Evolutionary conservation across 2,888 invertebrate species (phyloP).

Genomic region (Copidosoma aretas): DNA sequence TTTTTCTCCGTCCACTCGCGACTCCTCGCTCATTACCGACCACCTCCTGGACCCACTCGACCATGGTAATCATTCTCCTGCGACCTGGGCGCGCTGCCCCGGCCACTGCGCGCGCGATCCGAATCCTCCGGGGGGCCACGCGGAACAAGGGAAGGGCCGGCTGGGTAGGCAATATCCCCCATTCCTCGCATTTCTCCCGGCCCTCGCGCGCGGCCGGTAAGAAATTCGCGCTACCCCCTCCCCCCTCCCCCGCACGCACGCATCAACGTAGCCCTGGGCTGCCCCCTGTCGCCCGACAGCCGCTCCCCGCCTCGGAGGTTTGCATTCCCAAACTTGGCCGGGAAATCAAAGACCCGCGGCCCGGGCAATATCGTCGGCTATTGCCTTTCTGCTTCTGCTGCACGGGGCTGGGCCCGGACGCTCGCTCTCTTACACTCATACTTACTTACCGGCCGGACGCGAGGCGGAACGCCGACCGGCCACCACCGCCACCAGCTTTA

Average conservation of each 20-base stretch:
- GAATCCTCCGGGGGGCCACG: too few species aligned
- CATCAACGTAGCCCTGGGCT: not conserved
- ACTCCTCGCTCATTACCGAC: too few species aligned
- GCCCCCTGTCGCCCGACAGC: slow-evolving; percentile 2
- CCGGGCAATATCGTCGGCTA: slow-evolving; percentile 44
- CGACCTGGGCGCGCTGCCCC: too few species aligned
- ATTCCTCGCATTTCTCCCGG: slow-evolving; percentile 1
- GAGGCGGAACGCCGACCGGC: too few species aligned
- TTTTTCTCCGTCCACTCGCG: too few species aligned
- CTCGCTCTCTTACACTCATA: not conserved
- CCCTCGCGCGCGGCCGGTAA: slow-evolving; percentile 9
- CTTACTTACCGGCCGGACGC: too few species aligned
- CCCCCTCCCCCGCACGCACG: not conserved
- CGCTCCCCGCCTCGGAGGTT: slow-evolving; percentile 19
- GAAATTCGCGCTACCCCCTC: slow-evolving; percentile 27
- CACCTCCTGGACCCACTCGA: too few species aligned
- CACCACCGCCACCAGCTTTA: too few species aligned
- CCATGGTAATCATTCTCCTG: too few species aligned
- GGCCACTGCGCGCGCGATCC: too few species aligned
- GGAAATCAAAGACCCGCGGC: slow-evolving; percentile 37
- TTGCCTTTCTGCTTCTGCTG: slow-evolving; percentile 43
- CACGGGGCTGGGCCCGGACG: not conserved
- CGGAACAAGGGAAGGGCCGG: too few species aligned
- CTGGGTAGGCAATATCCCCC: slow-evolving; percentile 4
- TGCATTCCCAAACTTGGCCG: slow-evolving; percentile 36